Base-by-base conservation (phyloP, 2,113 vertebrate species). In the Sinosuthora webbiana region DNA sequence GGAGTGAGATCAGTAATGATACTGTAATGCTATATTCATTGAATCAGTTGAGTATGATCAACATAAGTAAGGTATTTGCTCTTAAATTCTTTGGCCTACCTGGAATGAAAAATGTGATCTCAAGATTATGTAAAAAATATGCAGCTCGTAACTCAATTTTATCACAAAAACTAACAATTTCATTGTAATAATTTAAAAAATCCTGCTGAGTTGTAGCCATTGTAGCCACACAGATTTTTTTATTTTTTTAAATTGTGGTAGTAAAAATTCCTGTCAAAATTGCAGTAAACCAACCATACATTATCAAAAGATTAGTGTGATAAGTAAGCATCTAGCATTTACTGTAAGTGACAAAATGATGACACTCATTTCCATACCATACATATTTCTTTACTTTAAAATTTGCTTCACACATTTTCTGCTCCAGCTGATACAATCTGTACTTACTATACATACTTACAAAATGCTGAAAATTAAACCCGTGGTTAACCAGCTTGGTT, bases 301-400 rank as follows among this genome's bases (percentile, higher is more conserved):
- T 49, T 78, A 11, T 81, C 35, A 63, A 91, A 93, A 94, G 79
- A 89, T 92, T 68, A 39, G 52, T 68, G 57, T 82, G 89, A 52
- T 92, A 96, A 94, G 49, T 85, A 85, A 91, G 57, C 33, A 92
- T 33, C 47, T 94, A 76, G 81, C 67, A 83, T 81, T 97, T 96
- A 96, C 94, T 89, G 91, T 89, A 91, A 94, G 56, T 92, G 68
- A 93, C 44, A 93, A 88, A 93, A 93, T 16, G 28, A 79, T 91
- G 63, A 95, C 71, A 95, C 52, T 96, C 42, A 87, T 96, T 96
- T 94, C 88, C 68, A 93, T 64, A 86, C 82, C 25, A 28, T 74
- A 68, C 24, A 4, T 71, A 74, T 70, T 93, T 71, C 30, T 91
- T 80, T n/a, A 75, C 78, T 83, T 92, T 89, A 93, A 92, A 93